Percentiles rank a stretch among this genome's conserved stretches.
These are phyloP conservation scores for Panthera tigris DNA, from an alignment of 2,113 vertebrate genomes.

Conservation along the genomic window DNA sequence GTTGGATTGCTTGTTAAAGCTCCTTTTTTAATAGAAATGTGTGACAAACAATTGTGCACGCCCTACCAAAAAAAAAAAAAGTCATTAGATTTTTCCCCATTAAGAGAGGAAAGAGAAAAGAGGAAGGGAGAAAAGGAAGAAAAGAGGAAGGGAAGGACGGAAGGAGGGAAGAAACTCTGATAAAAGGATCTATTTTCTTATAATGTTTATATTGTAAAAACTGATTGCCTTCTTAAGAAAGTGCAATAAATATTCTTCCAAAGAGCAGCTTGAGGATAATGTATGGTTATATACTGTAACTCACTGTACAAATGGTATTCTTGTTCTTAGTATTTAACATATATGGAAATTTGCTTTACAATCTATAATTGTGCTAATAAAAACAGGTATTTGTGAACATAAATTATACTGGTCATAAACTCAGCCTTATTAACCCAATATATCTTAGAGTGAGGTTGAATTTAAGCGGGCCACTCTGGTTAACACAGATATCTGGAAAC, in stretches of 20 bases:
- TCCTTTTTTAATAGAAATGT: conserved; percentile 85
- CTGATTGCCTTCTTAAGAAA: conserved; percentile 64
- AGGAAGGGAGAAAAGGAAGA: neutral
- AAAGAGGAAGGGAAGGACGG: neutral
- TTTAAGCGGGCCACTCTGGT: conserved; percentile 42
- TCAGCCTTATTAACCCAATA: conserved; percentile 71
- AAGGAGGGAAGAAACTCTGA: neutral
- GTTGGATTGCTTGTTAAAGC: conserved; percentile 83
- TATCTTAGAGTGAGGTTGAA: conserved; percentile 33
- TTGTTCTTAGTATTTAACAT: conserved; percentile 66
- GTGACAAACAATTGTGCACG: conserved; percentile 84
- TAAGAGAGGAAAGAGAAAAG: conserved; percentile 64
- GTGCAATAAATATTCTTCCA: conserved; percentile 39
- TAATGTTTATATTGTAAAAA: conserved; percentile 58
- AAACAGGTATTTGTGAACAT: conserved; percentile 57
- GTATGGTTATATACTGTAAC: conserved; percentile 32
- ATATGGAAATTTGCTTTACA: conserved; percentile 75
- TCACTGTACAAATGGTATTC: conserved; percentile 32
- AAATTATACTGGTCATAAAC: conserved; percentile 69
- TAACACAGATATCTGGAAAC: neutral
- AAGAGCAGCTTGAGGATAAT: conserved; percentile 27
- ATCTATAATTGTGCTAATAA: conserved; percentile 75
- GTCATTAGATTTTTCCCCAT: conserved; percentile 79
- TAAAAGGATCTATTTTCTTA: conserved; percentile 34
- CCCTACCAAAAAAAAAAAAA: conserved; percentile 71